Evolutionary conservation across 64 coral and sea anemone species (phyloP), one percentile per base, ranked within the genome.

Genomic region (Montipora cactus): DNA sequence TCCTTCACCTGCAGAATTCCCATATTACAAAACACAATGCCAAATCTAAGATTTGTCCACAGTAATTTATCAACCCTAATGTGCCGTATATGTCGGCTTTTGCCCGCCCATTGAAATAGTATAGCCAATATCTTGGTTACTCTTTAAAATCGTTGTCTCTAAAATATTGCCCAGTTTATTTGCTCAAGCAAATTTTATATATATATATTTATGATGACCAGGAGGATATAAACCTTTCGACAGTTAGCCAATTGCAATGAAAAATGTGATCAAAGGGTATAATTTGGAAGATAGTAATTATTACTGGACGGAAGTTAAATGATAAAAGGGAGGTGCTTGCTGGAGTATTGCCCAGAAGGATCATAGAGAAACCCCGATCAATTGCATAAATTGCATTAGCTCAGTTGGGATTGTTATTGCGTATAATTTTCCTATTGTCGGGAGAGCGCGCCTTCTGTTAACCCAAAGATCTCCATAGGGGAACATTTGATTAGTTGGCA

Each of bases 1-100:
- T 9, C 44, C 62, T 86, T 48, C 82, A 86, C 82, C 64, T 86
- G 82, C 47, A 11, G 22, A 47, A 70, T 86, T 86, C 82, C 82
- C 82, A 86, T 50, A 70, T 48, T 84, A 72, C 18, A 11, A 47
- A 71, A 8, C 8, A 71, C 62, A 51, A 72, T 71, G 47, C 8
- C 47, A 15, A 71, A 16, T 67, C 58, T 14, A 16, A 57, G 15
- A 18, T 59, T 10, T 3, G 15, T 72, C 62, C 2, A 0, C 45
- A 66, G 6, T 86, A 22, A 86, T 71, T 86, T 23, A 44, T 72
- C 67, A 85, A 49, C 66, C 15, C 62, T 72, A 86, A 72, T 71
- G 66, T 72, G 82, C 45, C 44, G 46, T 20, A 15, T 86, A 71
- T 86, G 82, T 86, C 82, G 82, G 82, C 25, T 47, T 86, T 15